These are phyloP conservation scores for Contarinia nasturtii DNA, from an alignment of 1,140 invertebrate genomes.

Conservation along the genomic window DNA sequence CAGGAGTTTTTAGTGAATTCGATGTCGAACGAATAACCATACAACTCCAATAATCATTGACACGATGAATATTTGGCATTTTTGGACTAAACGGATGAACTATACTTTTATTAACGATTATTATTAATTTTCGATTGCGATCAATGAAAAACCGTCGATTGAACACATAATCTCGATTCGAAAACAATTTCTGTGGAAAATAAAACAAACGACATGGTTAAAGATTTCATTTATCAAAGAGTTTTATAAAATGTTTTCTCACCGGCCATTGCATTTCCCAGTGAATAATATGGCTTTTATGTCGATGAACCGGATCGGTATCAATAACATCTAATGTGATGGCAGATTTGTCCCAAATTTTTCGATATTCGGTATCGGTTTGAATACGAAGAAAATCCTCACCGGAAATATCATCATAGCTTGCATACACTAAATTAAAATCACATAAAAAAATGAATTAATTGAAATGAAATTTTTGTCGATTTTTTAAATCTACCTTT, in stretches of 20 bases:
- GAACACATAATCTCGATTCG: conserved; percentile 75
- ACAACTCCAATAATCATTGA: conserved; percentile 66
- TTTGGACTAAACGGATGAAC: conserved; percentile 21
- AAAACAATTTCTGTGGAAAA: conserved; percentile 46
- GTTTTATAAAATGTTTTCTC: conserved; percentile 16
- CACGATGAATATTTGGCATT: conserved; percentile 27
- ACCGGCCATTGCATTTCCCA: conserved; percentile 80
- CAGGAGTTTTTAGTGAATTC: conserved; percentile 15
- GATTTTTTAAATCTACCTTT: conserved; percentile 30
- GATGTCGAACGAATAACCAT: conserved; percentile 57
- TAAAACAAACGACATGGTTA: conserved; percentile 5
- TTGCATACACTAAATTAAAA: conserved; percentile 45
- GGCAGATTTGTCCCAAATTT: conserved; percentile 63
- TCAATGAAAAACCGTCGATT: conserved; percentile 48
- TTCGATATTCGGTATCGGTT: conserved; percentile 57
- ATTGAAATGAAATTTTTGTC: background rate
- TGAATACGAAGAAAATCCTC: conserved; percentile 66
- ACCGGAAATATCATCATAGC: conserved; percentile 55
- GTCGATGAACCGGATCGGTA: conserved; percentile 31
- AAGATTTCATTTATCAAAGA: too few species aligned
- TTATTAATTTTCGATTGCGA: conserved; percentile 25
- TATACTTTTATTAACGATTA: conserved; percentile 26
- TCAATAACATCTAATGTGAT: conserved; percentile 46
- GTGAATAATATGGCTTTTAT: conserved; percentile 55
- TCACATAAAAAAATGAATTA: conserved; percentile 2